phyloP scores from a whole-genome alignment of 2,113 vertebrate species.

The Podarcis raffonei region DNA sequence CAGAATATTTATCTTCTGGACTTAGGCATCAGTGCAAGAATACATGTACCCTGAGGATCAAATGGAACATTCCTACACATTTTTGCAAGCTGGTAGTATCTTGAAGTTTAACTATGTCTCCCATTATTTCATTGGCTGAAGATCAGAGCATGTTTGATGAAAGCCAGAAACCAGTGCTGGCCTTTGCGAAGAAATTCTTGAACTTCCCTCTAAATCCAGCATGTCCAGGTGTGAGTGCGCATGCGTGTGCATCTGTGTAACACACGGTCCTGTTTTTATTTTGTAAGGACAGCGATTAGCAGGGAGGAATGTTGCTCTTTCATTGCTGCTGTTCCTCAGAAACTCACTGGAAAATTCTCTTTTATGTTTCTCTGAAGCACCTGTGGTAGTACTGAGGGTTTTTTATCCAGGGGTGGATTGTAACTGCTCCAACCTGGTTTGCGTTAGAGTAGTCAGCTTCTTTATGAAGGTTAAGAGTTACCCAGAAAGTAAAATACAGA shows the following conservation, averaged over 20 bases:
- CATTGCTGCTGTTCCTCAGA: not conserved
- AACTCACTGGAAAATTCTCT: constrained; percentile 2
- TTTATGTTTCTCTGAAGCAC: not conserved
- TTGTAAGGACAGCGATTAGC: not conserved
- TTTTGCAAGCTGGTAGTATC: constrained; percentile 13
- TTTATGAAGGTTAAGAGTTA: not conserved
- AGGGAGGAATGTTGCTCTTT: not conserved
- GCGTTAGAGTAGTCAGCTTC: not conserved
- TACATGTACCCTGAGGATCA: not conserved
- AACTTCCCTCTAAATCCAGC: constrained; percentile 6
- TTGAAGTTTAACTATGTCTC: not conserved
- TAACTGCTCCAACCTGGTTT: not conserved
- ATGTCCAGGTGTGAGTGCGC: not conserved
- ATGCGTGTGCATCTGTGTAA: not conserved
- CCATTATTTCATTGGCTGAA: constrained; percentile 35
- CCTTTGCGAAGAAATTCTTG: not conserved
- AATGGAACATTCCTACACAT: not conserved
- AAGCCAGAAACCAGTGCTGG: constrained; percentile 25
- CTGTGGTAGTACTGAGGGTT: not conserved
- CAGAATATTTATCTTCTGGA: not conserved
- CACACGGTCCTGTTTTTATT: not conserved
- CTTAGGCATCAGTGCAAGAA: not conserved
- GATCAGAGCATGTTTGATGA: constrained; percentile 26
- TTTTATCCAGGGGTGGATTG: not conserved
- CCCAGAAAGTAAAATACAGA: not conserved